Conservation (phyloP, 2,113 vertebrate genomes). For the Melospiza georgiana region DNA sequence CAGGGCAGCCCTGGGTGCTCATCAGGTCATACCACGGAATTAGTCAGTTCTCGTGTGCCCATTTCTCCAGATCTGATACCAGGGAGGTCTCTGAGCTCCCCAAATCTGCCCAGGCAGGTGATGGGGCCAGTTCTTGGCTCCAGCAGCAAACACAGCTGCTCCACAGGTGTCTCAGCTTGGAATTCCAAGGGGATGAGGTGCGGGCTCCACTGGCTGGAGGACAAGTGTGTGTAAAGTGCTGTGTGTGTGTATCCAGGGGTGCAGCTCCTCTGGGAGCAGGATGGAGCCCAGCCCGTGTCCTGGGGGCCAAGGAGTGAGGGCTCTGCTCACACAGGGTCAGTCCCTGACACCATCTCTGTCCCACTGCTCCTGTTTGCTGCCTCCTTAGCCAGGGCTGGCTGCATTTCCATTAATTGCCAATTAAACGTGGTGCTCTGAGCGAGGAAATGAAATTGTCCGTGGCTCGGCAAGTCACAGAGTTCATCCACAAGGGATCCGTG, state of each 20-base stretch:
- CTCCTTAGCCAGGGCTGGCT: neutral
- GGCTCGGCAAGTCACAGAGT: neutral
- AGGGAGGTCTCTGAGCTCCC: neutral
- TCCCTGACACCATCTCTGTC: rapidly evolving
- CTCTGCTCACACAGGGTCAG: rapidly evolving
- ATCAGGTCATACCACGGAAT: rapidly evolving
- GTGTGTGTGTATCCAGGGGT: rapidly evolving
- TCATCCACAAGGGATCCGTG: neutral
- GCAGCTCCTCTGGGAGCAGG: neutral
- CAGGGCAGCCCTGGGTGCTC: neutral
- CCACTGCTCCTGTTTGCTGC: rapidly evolving
- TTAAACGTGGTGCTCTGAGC: neutral
- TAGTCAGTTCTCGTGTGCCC: rapidly evolving
- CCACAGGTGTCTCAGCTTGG: neutral
- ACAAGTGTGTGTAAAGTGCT: neutral
- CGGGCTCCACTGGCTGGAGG: neutral
- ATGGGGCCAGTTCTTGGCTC: neutral
- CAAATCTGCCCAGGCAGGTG: neutral
- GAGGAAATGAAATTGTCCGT: neutral
- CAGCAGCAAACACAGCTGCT: neutral
- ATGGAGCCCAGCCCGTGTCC: neutral
- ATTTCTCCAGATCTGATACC: rapidly evolving
- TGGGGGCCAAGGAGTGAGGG: rapidly evolving
- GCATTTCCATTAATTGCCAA: conserved; percentile 8
- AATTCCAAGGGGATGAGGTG: neutral